Evolutionary conservation across 2,113 vertebrate genomes (phyloP).

Genomic region (Papio anubis): DNA sequence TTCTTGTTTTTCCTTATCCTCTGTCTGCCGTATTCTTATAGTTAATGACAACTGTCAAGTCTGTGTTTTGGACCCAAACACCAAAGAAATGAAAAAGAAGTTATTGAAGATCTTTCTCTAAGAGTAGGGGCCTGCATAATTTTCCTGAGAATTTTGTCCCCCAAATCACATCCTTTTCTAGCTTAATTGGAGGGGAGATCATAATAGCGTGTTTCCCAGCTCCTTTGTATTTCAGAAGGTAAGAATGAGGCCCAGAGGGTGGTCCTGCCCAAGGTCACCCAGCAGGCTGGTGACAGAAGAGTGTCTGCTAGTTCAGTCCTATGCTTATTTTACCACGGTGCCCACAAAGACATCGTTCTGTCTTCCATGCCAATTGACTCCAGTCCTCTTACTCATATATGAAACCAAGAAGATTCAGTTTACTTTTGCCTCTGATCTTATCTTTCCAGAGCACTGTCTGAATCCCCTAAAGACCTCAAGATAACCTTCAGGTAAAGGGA

Average conservation of each 20-base stretch:
- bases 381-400: neutral
- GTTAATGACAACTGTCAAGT: neutral
- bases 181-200: neutral
- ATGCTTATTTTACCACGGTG: too few relatives aligned
- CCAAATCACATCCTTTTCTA: neutral
- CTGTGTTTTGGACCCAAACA: neutral
- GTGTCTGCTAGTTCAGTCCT: neutral
- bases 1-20: neutral
- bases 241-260: neutral
- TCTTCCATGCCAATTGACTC: neutral
- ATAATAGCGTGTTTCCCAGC: neutral
- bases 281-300: neutral
- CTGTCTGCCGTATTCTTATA: neutral
- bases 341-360: too few relatives aligned
- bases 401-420: neutral
- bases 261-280: neutral
- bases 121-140: neutral
- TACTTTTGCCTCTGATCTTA: neutral
- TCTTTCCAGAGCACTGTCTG: neutral
- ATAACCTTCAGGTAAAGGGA: neutral
- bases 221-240: neutral
- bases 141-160: neutral
- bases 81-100: neutral
- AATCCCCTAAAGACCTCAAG: neutral
- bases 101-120: neutral